Base-by-base conservation (phyloP, 1,140 invertebrate genomes). In the Maniola jurtina region DNA sequence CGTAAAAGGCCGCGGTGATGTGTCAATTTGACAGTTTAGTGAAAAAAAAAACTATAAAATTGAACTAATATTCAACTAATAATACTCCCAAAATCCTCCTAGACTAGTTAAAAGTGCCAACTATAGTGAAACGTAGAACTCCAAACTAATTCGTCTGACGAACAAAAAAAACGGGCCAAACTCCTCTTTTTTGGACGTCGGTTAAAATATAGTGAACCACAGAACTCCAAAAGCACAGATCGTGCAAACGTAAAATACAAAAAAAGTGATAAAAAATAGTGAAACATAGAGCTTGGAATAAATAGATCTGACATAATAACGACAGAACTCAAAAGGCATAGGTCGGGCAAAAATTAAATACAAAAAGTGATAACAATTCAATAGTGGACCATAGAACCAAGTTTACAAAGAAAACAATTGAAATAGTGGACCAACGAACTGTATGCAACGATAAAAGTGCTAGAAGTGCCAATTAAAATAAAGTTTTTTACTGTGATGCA, bases 1-100 rank as follows among this genome's bases (percentile, higher is more conserved):
- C 78, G 84, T 6, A 85, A 81, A 68, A 85, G 75, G 80, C 54
- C 72, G 25, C 77, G 77, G 74, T 86, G 80, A 81, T 48, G 61
- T 68, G 66, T 83, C 69, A 55, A 87, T 87, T 83, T 85, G 81
- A 86, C 78, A 77, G 65, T 77, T 36, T 56, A 73, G 62, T 76
- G 66, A 66, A 60, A 73, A 10, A 50, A 10, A 13, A 54, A 16
- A 54, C 5, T 6, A 5, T 45, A 45, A 45, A 38, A 38, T 11
- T 38, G 54, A 61, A 74, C 66, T 57, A 34, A 66, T 67, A 66
- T 67, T 70, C 61, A 70, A 70, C 56, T 70, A 62, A 81, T 79
- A 87, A 85, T 87, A 85, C 83, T 86, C 83, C 54, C 36, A 61
- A 61, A 82, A 77, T 83, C 77, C 81, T 83, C 77, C 62, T 73